phyloP scores from a whole-genome alignment of 2,888 invertebrate species.

The Lomographa bimaculata region DNA sequence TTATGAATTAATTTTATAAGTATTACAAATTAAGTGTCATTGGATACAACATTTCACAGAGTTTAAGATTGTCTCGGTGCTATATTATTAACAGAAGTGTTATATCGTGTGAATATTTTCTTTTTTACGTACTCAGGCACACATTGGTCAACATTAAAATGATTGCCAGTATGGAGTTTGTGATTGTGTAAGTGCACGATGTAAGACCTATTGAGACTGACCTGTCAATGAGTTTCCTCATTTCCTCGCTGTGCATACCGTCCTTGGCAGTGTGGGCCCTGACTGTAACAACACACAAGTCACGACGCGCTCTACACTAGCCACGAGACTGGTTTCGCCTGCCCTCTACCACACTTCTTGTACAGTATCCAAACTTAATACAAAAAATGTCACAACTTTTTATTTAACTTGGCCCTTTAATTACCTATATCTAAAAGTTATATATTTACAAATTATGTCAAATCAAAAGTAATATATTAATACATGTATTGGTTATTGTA shows the following conservation, averaged over 20 bases:
- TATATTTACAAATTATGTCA: too few relatives aligned
- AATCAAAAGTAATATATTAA: too few relatives aligned
- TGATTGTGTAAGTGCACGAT: constrained; percentile 32
- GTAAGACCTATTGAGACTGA: constrained; percentile 84
- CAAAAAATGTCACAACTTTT: too few relatives aligned
- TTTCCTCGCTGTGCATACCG: constrained; percentile 97
- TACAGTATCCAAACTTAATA: constrained; percentile 56
- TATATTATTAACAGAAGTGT: too few relatives aligned
- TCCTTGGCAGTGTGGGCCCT: constrained; percentile 91
- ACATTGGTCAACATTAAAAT: constrained; percentile 8
- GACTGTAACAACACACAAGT: constrained; percentile 84
- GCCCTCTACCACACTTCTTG: constrained; percentile 57
- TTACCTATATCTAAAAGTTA: too few relatives aligned
- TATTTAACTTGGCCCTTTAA: too few relatives aligned
- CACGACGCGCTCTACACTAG: constrained; percentile 79
- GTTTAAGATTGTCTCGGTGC: too few relatives aligned
- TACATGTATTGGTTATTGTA: constrained; percentile 33
- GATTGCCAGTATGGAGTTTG: constrained; percentile 8
- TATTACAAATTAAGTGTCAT: too few relatives aligned
- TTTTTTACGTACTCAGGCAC: too few relatives aligned
- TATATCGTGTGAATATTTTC: too few relatives aligned
- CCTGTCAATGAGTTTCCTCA: constrained; percentile 99
- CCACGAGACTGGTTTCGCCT: constrained; percentile 62
- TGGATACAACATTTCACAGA: too few relatives aligned
- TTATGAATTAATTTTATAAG: constrained; percentile 1